Percentiles rank a stretch among this genome's conserved stretches.
Evolutionary conservation across 2,113 vertebrate genomes (phyloP).

Genomic region (Melanerpes aurifrons): DNA sequence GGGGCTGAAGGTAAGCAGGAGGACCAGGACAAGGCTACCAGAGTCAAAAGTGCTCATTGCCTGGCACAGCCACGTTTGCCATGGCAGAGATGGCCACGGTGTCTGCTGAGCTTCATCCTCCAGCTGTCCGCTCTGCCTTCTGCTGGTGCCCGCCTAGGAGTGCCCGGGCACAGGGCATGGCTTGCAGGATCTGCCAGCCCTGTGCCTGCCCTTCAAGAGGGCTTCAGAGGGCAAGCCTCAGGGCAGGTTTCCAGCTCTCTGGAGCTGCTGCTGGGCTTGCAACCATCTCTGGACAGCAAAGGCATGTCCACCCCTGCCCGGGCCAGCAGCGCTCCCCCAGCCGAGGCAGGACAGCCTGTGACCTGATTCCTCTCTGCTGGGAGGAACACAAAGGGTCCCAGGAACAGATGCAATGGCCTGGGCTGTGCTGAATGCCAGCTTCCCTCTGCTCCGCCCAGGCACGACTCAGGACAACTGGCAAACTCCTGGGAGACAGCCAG

Average conservation of each 20-base stretch:
- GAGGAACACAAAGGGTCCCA: background rate
- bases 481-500: background rate
- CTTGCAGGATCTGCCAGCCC: background rate
- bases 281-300: background rate
- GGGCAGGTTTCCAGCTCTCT: background rate
- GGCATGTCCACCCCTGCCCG: background rate
- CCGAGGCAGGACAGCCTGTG: background rate
- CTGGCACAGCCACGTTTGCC: accelerated
- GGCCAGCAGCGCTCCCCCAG: background rate
- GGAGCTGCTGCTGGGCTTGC: background rate
- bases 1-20: background rate
- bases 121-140: accelerated
- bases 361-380: background rate
- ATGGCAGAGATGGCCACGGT: accelerated
- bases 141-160: background rate
- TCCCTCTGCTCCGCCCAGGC: background rate
- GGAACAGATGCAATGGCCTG: background rate
- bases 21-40: background rate
- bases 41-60: background rate
- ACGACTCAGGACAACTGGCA: background rate
- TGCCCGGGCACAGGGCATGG: background rate
- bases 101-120: background rate
- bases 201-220: background rate
- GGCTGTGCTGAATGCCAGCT: background rate
- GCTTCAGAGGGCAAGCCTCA: background rate